Conservation (phyloP, 2,888 invertebrate species). For the Agriotes lineatus region DNA sequence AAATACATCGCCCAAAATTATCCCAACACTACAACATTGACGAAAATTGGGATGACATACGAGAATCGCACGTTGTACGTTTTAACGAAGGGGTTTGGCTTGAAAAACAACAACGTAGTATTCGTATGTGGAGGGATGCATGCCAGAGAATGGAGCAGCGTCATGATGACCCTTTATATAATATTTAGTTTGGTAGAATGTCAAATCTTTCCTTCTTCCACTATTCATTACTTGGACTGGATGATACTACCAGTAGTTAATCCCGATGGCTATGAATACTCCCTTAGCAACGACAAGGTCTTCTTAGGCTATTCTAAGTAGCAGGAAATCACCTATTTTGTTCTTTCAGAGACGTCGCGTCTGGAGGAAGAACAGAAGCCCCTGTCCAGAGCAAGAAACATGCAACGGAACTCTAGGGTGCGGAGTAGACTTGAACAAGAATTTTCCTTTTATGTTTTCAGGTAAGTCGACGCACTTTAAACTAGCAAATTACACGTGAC, state of each 20-base stretch:
- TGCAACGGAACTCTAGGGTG: background rate
- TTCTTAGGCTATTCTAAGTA: background rate
- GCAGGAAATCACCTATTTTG: background rate
- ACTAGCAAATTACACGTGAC: no score
- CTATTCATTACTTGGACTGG: slow-evolving; percentile 3
- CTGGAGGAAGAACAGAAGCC: slow-evolving; percentile 1
- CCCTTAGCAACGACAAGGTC: background rate
- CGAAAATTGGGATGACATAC: background rate
- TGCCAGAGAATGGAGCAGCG: background rate
- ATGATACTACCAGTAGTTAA: slow-evolving; percentile 9
- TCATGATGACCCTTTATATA: slow-evolving; percentile 13
- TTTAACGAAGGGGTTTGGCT: background rate
- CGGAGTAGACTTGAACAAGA: slow-evolving; percentile 8
- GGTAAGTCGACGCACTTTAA: background rate
- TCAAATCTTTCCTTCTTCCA: background rate
- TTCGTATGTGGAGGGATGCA: slow-evolving; percentile 4
- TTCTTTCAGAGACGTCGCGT: background rate
- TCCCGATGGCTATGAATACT: slow-evolving; percentile 14
- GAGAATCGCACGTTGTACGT: slow-evolving; percentile 2
- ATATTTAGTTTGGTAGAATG: slow-evolving; percentile 2
- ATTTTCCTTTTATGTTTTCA: slow-evolving; percentile 9
- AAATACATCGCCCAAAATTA: background rate
- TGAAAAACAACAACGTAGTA: background rate
- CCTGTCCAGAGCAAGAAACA: background rate
- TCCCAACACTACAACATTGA: background rate